Evolutionary conservation across 2,113 vertebrate species (phyloP), one percentile per base, ranked within the genome.

Genomic region (Gasterosteus aculeatus): DNA sequence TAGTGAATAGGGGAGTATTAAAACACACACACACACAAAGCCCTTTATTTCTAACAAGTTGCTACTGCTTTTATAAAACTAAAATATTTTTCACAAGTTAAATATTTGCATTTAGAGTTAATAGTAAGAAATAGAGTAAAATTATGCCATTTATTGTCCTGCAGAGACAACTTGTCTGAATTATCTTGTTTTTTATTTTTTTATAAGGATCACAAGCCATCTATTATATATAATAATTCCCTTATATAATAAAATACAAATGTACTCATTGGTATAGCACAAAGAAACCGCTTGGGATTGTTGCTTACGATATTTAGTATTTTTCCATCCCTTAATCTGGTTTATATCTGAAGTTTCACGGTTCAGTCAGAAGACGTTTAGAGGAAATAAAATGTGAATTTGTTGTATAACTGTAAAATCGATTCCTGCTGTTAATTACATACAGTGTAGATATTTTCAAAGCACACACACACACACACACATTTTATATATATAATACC

Each of bases 1-100:
- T 94, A 92, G 94, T 85, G 90, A 95, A 94, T 94, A 92, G 86
- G 75, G 66, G 64, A 90, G 87, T 57, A 68, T 42, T 39, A 66
- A 66, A 42, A 71, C 54, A 59, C 33, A 54, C 10, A 51, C 9
- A 62, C 72, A 67, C 31, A 67, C 57, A 69, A 19, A 51, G 5
- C 33, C 3, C 5, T 5, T 5, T 66, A 68, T 69, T 84, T 72
- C 22, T 46, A 29, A 76, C 18, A 47, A 47, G n/a, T 54, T 54
- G 51, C 8, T 22, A 58, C 18, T 69, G 51, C 72, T 44, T 72
- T 77, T 60, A 38, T 18, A 22, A 60, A 47, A 16, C 22, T 38
- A 14, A 4, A 19, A 51, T 16, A 65, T 53, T 69, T 10, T 49
- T 26, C 41, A 72, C 51, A 53, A 42, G 16, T 63, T 70, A 0